A percentile compares a stretch with the other conserved stretches of the same genome.
Evolutionary conservation across 2,888 invertebrate species (phyloP).

Genomic region (Andrena bucephala): DNA sequence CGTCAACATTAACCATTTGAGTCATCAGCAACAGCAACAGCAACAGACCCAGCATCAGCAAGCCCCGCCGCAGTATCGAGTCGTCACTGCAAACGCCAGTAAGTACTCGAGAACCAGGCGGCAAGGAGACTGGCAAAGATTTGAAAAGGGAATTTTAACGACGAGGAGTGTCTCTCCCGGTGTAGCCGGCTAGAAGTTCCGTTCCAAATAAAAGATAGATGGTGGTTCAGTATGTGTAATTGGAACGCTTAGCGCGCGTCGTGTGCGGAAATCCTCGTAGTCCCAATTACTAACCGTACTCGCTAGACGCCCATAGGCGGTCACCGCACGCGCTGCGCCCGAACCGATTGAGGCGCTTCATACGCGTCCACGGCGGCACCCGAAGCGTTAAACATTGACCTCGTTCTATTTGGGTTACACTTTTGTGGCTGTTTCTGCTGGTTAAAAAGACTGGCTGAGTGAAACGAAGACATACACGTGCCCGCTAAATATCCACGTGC

Average conservation of each 20-base stretch:
- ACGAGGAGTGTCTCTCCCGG: background rate
- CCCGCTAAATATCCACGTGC: background rate
- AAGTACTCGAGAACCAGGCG: conserved; percentile 68
- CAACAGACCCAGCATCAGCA: conserved; percentile 75
- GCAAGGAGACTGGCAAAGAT: background rate
- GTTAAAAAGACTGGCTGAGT: background rate
- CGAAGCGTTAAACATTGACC: conserved; percentile 18
- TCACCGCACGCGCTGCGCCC: background rate
- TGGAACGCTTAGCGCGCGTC: background rate
- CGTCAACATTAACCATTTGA: conserved; percentile 78
- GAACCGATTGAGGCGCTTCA: background rate
- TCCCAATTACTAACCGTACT: background rate
- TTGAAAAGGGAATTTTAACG: background rate
- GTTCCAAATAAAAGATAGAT: background rate
- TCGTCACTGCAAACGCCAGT: conserved; percentile 79
- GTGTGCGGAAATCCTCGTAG: background rate
- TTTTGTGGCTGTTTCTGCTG: background rate
- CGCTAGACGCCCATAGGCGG: conserved; percentile 3
- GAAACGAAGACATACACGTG: background rate
- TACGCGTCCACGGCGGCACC: conserved; percentile 1
- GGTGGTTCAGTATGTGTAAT: background rate
- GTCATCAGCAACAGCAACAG: conserved; percentile 79
- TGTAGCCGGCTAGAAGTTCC: too few species aligned
- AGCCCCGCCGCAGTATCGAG: conserved; percentile 80
- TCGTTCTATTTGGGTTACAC: conserved; percentile 9